Evolutionary conservation across 2,888 invertebrate species (phyloP).

Genomic region (Pedicia rivosa): DNA sequence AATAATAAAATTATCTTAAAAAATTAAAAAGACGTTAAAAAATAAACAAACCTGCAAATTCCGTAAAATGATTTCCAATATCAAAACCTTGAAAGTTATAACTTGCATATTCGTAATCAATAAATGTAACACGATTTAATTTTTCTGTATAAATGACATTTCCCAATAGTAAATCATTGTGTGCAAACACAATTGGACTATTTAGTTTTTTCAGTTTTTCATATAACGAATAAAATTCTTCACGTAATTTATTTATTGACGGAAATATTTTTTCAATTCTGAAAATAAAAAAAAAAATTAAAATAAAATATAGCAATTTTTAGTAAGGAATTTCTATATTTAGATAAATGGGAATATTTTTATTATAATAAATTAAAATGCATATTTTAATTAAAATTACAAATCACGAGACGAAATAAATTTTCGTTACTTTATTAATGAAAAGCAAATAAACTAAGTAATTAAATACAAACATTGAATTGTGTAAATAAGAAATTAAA

Average conservation of each 20-base stretch:
- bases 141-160: constrained; percentile 75
- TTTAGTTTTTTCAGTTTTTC: constrained; percentile 41
- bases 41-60: constrained; percentile 71
- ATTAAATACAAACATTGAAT: too few species aligned
- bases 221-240: constrained; percentile 52
- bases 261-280: constrained; percentile 53
- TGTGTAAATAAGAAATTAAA: too few species aligned
- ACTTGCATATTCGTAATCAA: constrained; percentile 94
- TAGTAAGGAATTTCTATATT: too few species aligned
- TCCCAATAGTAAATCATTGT: constrained; percentile 91
- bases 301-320: too few species aligned
- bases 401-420: too few species aligned
- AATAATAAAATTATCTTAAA: neutral
- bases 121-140: constrained; percentile 62
- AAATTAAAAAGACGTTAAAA: constrained; percentile 1
- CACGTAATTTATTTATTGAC: constrained; percentile 46
- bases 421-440: too few species aligned
- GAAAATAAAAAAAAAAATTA: constrained; percentile 20
- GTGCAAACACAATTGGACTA: constrained; percentile 81
- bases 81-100: constrained; percentile 92
- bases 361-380: too few species aligned
- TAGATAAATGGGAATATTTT: too few species aligned
- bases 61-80: constrained; percentile 95
- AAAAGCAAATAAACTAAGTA: too few species aligned
- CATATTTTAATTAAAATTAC: too few species aligned